Evolutionary conservation across 2,797 vertebrate species (phyloP), one percentile per base, ranked within the genome.

Genomic region (Meriones psammophilus): DNA sequence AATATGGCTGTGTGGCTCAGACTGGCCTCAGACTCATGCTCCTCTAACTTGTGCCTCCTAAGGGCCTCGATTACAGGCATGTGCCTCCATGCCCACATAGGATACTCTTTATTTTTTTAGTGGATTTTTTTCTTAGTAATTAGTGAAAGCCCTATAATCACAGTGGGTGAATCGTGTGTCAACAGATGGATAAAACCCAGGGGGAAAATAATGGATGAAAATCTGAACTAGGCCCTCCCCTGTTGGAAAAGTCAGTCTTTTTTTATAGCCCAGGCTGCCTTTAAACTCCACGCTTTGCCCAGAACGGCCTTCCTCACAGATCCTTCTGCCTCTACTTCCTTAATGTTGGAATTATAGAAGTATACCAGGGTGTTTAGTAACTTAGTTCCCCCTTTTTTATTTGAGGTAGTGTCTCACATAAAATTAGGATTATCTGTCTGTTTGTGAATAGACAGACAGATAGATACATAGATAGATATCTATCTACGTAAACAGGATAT

Each of bases 181-280:
- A 33, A 94, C 77, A 94, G 89, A 93, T 95, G 77, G 58, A n/a
- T 78, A 92, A 93, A 94, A 93, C 74, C 60, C 26, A 83, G 50
- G 6, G 69, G 62, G 10, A 17, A 83, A 84, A 91, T 89, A 71
- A 81, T 26, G 36, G 74, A 50, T 92, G 79, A 94, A 78, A 96
- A 80, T 92, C 54, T 87, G 78, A 77, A 68, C 42, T 76, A 84
- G 91, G 60, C 54, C 66, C 46, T 93, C 73, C 73, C 42, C 77
- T 33, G 42, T 74, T 95, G 89, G 90, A 96, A 94, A 92, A 81
- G 62, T 54, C 83, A 56, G 66, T 87, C 66, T 28, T 71, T 69
- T 28, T 71, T 69, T 87, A 36, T 73, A 28, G 68, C 50, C 22
- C 13, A 26, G 50, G 33, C 68, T 58, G 68, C 26, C 50, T 71